Percentiles rank a stretch among this genome's conserved stretches.
Conservation (phyloP, 2,888 invertebrate species). For the Malthinus flaveolus region DNA sequence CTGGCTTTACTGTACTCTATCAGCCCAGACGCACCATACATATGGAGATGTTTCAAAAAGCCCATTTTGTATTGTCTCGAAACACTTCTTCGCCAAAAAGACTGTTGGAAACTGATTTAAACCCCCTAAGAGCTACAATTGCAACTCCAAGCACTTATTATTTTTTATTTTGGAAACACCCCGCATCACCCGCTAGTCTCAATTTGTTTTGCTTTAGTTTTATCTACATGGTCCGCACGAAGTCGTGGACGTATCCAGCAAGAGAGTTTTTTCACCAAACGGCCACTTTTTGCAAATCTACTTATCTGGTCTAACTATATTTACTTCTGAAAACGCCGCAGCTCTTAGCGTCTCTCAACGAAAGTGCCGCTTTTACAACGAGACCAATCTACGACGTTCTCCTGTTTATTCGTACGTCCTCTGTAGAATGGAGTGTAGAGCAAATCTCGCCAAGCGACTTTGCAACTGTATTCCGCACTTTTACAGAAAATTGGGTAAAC, state of each 20-base stretch:
- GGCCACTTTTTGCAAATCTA: slow-evolving; percentile 49
- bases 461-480: slow-evolving; percentile 78
- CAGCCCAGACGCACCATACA: too few species aligned
- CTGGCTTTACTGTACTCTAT: too few species aligned
- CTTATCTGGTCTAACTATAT: slow-evolving; percentile 47
- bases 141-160: too few species aligned
- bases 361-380: slow-evolving; percentile 69
- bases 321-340: slow-evolving; percentile 46
- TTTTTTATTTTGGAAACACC: too few species aligned
- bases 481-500: slow-evolving; percentile 65
- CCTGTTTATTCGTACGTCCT: slow-evolving; percentile 71
- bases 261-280: slow-evolving; percentile 43
- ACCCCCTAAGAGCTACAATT: too few species aligned
- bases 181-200: too few species aligned
- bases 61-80: too few species aligned
- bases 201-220: too few species aligned
- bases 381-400: slow-evolving; percentile 66
- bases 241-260: slow-evolving; percentile 66
- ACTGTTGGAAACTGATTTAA: too few species aligned
- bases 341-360: slow-evolving; percentile 64
- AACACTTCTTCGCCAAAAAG: too few species aligned
- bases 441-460: slow-evolving; percentile 60
- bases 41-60: too few species aligned
- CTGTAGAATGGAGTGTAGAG: slow-evolving; percentile 74
- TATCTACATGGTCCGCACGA: slow-evolving; percentile 70